A percentile compares a stretch with the other conserved stretches of the same genome.
phyloP scores from a whole-genome alignment of 1,140 invertebrate species.

The Holotrichia oblita region DNA sequence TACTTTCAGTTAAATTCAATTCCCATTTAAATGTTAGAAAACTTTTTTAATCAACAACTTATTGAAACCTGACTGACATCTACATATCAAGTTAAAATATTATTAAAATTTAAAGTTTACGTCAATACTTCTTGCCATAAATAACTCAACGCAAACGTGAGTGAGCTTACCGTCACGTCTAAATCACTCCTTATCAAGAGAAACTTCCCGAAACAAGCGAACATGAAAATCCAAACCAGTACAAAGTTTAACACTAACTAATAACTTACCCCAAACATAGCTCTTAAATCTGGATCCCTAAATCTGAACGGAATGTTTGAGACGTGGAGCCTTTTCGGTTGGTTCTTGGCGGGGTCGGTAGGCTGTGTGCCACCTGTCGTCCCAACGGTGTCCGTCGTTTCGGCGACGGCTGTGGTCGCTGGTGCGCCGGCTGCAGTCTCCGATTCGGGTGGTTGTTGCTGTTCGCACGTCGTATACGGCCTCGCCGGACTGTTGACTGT shows the following conservation, averaged over 20 bases:
- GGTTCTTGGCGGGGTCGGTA: slow-evolving; percentile 60
- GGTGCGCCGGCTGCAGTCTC: slow-evolving; percentile 43
- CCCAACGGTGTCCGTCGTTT: slow-evolving; percentile 45
- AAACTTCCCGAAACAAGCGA: not conserved
- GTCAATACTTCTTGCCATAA: not conserved
- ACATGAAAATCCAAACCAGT: not conserved
- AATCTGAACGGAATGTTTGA: slow-evolving; percentile 99
- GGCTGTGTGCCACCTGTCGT: slow-evolving; percentile 42
- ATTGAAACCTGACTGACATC: too few species aligned
- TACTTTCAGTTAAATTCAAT: too few species aligned
- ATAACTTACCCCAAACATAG: slow-evolving; percentile 94
- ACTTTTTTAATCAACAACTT: too few species aligned
- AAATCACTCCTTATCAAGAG: not conserved
- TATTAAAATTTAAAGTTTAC: not conserved
- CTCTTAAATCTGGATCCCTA: slow-evolving; percentile 95
- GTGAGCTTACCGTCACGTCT: too few species aligned
- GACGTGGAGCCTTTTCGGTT: slow-evolving; percentile 90
- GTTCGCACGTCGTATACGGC: slow-evolving; percentile 58
- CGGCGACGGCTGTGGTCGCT: slow-evolving; percentile 47
- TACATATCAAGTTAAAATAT: not conserved
- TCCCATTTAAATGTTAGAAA: too few species aligned
- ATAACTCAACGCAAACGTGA: too few species aligned
- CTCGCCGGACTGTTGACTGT: slow-evolving; percentile 59
- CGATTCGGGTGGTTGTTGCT: slow-evolving; percentile 50
- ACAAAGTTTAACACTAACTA: too few species aligned